Evolutionary conservation across 1,140 invertebrate genomes (phyloP), one percentile per base, ranked within the genome.

Genomic region (Drosophila mauritiana): DNA sequence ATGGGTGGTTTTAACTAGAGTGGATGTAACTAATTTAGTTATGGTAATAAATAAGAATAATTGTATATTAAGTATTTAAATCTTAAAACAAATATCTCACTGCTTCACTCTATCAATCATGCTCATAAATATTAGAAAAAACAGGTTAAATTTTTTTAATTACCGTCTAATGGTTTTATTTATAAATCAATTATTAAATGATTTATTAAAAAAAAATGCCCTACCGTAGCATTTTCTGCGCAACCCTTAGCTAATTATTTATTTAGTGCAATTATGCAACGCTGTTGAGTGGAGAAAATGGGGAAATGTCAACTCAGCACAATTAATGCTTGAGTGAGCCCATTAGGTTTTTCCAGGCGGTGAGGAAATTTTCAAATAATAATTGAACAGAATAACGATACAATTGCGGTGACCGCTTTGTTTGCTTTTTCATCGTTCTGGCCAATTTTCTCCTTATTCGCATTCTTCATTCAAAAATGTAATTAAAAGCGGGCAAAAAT

Each of bases 381-480:
- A 70, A 69, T 70, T 48, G 49, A 39, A 62, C 58, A 34, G 51
- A 25, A 70, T 36, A 25, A 36, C 63, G 56, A 69, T 17, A 48
- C 37, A 48, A 48, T 12, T 69, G 22, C 31, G 57, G 51, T 40
- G 67, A 52, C 25, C 43, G 11, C 25, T 31, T 56, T 56, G 54
- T 56, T 56, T 42, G 11, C 40, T 40, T n/a, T 40, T 37, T 53
- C n/a, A 1, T 52, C 37, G 25, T 37, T 17, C 53, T 43, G 51
- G 13, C 49, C 31, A 40, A 69, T 70, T 69, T 70, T 42, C 52
- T 34, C 13, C 51, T 70, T 12, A 48, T 40, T 54, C 67, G 43
- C 49, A 70, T 70, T 57, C 65, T 48, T 48, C 20, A 70, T 57
- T 56, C 52, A 70, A 70, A 70, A 70, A 70, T 70, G 67, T 70